Percentiles rank a stretch among this genome's conserved stretches.
Conservation (phyloP, 2,113 vertebrate genomes). For the Sterrhoptilus dennistouni region DNA sequence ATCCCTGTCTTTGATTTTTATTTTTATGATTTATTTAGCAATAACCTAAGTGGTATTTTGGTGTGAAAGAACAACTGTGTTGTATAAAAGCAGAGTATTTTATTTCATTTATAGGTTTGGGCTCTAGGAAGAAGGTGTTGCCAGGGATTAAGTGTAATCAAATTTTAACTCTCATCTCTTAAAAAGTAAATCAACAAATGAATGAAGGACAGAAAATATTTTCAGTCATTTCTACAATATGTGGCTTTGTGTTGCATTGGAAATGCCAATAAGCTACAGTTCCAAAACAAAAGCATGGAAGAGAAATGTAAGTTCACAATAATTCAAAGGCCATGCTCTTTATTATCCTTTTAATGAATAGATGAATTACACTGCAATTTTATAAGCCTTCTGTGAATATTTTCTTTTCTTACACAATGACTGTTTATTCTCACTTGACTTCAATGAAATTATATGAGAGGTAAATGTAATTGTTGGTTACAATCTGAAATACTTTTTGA, state of each 20-base stretch:
- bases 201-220: not conserved
- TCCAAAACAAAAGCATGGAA: not conserved
- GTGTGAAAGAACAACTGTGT: not conserved
- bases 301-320: not conserved
- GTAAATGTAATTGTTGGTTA: not conserved
- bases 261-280: not conserved
- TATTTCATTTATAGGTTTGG: not conserved
- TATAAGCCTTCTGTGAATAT: not conserved
- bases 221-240: not conserved
- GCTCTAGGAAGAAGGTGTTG: not conserved
- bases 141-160: not conserved
- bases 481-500: not conserved
- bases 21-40: not conserved
- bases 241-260: not conserved
- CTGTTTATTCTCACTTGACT: conserved; percentile 1
- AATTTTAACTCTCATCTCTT: not conserved
- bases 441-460: not conserved
- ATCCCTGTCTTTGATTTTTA: not conserved
- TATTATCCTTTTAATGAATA: conserved; percentile 4
- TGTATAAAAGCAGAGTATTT: not conserved
- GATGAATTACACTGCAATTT: not conserved
- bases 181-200: not conserved
- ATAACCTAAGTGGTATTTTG: not conserved
- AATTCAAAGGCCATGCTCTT: not conserved
- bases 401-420: not conserved